Base-by-base conservation (phyloP, 2,113 vertebrate species). In the Marcusenius ussheri region DNA sequence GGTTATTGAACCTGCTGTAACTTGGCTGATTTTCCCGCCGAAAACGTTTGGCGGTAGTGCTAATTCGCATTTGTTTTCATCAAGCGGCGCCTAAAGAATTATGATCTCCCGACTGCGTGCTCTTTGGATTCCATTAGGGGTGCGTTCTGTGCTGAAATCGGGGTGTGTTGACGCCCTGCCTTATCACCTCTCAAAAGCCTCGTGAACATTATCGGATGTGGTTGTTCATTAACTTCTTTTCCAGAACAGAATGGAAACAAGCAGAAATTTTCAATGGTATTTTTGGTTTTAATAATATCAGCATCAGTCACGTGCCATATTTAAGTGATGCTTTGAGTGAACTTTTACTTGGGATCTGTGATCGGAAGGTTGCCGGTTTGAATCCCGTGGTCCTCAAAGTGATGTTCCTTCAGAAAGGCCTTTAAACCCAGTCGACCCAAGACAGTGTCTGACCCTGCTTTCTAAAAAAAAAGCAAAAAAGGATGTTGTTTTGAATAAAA, bases 1-100 rank as follows among this genome's bases (percentile, higher is more conserved):
- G 56, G 35, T 97, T 96, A 96, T 96, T 93, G 95, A 95, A 96
- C 97, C 96, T 96, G 96, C 96, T 96, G 96, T 96, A 85, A 96
- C 96, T 97, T 95, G 96, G 96, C 95, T 95, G 94, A 95, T 95
- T 96, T 46, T 96, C 95, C 96, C 96, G 95, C 95, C 95, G 95
- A 96, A 96, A 96, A 96, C 96, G 95, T 92, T 56, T 85, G 53
- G 83, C 39, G 80, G 83, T 89, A 66, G 80, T 46, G 66, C 70
- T 74, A 49, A 86, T 90, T 89, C 66, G 13, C 27, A 62, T 62
- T 35, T 89, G 45, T 56, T 89, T 89, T 84, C 50, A 49, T 90
- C 77, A 89, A 89, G 90, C 66, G 77, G 21, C 51, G 17, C 47
- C 88, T 31, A 88, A 85, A 74, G 62, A 21, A 27, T 58, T 27